These are phyloP conservation scores for Drosophila parthenogenetica DNA, from an alignment of 2,888 invertebrate genomes.

Conservation along the genomic window DNA sequence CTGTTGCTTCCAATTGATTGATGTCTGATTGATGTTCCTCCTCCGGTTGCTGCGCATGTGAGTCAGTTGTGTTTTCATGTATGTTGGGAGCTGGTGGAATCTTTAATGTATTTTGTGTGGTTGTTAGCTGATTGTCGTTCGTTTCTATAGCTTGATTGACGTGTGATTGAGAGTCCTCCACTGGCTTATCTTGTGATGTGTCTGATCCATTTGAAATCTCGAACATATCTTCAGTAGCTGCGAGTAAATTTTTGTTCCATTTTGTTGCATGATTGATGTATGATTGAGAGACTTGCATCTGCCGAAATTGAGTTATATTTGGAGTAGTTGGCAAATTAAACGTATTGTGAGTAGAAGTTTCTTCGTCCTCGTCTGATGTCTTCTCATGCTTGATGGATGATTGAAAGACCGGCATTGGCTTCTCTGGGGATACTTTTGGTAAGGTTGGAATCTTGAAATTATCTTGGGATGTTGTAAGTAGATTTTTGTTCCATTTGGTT, in stretches of 20 bases:
- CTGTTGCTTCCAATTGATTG: not conserved
- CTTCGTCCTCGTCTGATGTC: not conserved
- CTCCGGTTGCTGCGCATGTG: not conserved
- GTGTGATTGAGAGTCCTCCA: not conserved
- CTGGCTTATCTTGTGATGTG: not conserved
- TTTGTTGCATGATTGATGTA: not conserved
- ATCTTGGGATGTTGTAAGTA: not conserved
- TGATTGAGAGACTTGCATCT: not conserved
- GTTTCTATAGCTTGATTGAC: not conserved
- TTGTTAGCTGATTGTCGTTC: too few relatives aligned
- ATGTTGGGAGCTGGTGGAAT: not conserved
- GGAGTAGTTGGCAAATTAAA: not conserved
- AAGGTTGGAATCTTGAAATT: not conserved
- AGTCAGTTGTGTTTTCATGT: too few relatives aligned
- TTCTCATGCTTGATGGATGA: not conserved
- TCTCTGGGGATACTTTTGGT: not conserved
- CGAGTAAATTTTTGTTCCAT: too few relatives aligned
- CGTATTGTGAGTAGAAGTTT: not conserved
- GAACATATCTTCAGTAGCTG: not conserved
- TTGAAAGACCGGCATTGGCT: not conserved
- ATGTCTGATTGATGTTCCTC: not conserved
- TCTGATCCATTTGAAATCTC: not conserved
- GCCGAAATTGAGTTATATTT: too few relatives aligned
- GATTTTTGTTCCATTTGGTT: not conserved
- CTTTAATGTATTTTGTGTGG: not conserved